Percentiles rank a stretch among this genome's conserved stretches.
Conservation (phyloP, 2,888 invertebrate genomes). For the Lepidocyrtinus sp. region DNA sequence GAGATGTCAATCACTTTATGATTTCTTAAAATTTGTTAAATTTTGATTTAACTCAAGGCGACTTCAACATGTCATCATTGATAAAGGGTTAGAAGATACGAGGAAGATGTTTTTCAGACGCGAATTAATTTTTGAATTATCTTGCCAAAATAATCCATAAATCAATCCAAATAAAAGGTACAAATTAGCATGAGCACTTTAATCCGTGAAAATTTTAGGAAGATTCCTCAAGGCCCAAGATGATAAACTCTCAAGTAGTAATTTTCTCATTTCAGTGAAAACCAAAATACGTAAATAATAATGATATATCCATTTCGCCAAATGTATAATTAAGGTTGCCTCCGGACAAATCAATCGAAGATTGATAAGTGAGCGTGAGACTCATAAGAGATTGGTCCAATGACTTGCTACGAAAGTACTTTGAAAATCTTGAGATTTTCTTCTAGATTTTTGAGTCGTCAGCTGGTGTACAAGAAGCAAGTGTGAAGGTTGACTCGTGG, state of each 20-base stretch:
- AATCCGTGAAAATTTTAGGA: neutral
- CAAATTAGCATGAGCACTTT: neutral
- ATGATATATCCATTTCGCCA: constrained; percentile 32
- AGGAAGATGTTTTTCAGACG: no score
- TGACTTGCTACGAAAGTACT: constrained; percentile 50
- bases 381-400: constrained; percentile 54
- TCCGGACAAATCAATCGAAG: constrained; percentile 55
- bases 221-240: constrained; percentile 5
- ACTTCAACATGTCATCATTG: no score
- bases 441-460: constrained; percentile 23
- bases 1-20: constrained; percentile 27
- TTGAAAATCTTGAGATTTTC: constrained; percentile 35
- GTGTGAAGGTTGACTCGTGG: constrained; percentile 57
- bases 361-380: constrained; percentile 53
- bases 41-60: neutral
- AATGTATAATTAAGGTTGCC: constrained; percentile 56
- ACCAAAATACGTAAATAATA: constrained; percentile 53
- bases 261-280: constrained; percentile 51
- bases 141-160: neutral
- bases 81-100: no score
- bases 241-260: constrained; percentile 28
- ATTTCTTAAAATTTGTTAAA: constrained; percentile 18
- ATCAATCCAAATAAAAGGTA: neutral
- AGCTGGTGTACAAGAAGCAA: constrained; percentile 25
- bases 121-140: neutral